Percentiles rank a stretch among this genome's conserved stretches.
phyloP scores from a whole-genome alignment of 2,888 invertebrate genomes.

The Tipula helvola region DNA sequence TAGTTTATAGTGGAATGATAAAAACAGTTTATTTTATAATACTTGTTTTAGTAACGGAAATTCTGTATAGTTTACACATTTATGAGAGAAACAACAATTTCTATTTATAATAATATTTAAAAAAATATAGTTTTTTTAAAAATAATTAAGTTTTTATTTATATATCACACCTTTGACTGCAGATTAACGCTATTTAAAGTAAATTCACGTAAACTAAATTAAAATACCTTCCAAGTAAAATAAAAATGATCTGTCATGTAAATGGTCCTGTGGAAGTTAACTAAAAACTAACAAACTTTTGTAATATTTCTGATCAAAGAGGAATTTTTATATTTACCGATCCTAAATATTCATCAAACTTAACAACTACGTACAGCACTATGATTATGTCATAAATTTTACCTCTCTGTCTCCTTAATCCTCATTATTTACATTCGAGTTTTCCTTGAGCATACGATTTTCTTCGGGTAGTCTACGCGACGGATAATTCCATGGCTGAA shows the following conservation, averaged over 20 bases:
- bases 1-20: not conserved
- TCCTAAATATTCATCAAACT: not conserved
- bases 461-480: conserved; percentile 18
- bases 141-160: not conserved
- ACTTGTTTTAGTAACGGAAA: not conserved
- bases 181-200: not conserved
- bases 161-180: not conserved
- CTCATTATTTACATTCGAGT: conserved; percentile 15
- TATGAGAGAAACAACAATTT: not conserved
- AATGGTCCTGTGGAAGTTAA: not conserved
- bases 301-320: not conserved
- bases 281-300: not conserved
- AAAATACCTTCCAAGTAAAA: not conserved
- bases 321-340: not conserved
- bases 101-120: not conserved
- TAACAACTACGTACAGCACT: not conserved
- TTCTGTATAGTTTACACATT: not conserved
- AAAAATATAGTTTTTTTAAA: not conserved
- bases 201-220: not conserved
- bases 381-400: not conserved
- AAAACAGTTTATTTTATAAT: not conserved
- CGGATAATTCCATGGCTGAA: conserved; percentile 33
- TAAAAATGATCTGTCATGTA: not conserved
- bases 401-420: conserved; percentile 14
- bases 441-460: conserved; percentile 20